Conservation (phyloP, 2,888 invertebrate genomes). For the Thera britannica region DNA sequence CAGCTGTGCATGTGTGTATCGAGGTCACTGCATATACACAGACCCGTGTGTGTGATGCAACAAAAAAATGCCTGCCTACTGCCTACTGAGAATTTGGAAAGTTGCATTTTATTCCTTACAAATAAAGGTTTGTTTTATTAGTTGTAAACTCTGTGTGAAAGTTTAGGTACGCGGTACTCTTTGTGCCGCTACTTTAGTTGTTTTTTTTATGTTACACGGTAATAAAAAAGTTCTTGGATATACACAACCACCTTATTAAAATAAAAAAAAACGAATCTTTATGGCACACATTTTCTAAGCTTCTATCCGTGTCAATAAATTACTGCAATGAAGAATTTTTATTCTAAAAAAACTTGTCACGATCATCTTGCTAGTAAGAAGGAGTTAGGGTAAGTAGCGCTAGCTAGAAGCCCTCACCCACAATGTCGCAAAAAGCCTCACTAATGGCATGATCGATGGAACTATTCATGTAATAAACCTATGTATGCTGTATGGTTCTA, state of each 20-base stretch:
- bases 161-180: conserved; percentile 31
- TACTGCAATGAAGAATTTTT: too few relatives aligned
- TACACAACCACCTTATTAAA: conserved; percentile 5
- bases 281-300: background rate
- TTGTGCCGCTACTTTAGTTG: conserved; percentile 17
- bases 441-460: background rate
- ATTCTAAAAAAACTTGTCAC: too few relatives aligned
- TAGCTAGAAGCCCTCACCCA: background rate
- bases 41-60: conserved; percentile 60
- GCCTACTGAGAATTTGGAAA: conserved; percentile 57
- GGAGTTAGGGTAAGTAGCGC: background rate
- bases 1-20: conserved; percentile 61
- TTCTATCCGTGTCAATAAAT: too few relatives aligned
- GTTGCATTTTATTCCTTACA: conserved; percentile 49
- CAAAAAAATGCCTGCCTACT: conserved; percentile 50
- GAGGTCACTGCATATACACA: conserved; percentile 71
- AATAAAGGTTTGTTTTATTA: conserved; percentile 45
- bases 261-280: conserved; percentile 1
- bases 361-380: background rate
- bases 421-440: background rate
- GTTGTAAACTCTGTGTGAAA: conserved; percentile 41
- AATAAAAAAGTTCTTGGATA: conserved; percentile 19
- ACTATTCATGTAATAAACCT: background rate
- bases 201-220: conserved; percentile 20
- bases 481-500: too few relatives aligned